Conservation (phyloP, 2,113 vertebrate species). For the Salvelinus namaycush region DNA sequence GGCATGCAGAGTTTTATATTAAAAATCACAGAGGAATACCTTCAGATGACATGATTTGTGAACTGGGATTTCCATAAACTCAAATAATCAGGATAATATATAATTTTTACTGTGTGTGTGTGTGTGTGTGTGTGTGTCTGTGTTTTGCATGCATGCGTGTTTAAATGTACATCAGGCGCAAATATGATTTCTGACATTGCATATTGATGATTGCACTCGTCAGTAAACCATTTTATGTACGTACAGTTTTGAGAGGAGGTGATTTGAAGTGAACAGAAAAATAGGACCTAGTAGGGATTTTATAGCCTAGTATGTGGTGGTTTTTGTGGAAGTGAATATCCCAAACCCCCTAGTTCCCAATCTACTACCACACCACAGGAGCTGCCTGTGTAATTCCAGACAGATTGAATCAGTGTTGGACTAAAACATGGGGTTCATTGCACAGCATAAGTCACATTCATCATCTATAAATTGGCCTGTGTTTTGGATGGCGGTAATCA, state of each 20-base stretch:
- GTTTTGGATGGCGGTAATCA: too few relatives aligned
- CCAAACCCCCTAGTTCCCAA: not conserved
- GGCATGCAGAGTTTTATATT: conserved; percentile 29
- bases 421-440: not conserved
- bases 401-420: not conserved
- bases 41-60: not conserved
- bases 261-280: not conserved
- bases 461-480: not conserved
- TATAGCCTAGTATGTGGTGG: not conserved
- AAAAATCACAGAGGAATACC: conserved; percentile 18
- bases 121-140: conserved; percentile 1
- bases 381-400: not conserved
- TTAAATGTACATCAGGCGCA: too few relatives aligned
- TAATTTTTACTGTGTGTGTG: not conserved
- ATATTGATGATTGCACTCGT: not conserved
- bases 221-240: not conserved
- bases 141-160: not conserved
- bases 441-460: not conserved
- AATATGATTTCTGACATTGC: not conserved
- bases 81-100: not conserved
- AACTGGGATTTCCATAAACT: conserved; percentile 4
- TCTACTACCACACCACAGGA: not conserved
- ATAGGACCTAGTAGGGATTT: not conserved
- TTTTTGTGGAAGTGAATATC: not conserved
- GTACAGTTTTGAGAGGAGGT: not conserved